Evolutionary conservation across 2,113 vertebrate genomes (phyloP).

Genomic region (Pheucticus melanocephalus): DNA sequence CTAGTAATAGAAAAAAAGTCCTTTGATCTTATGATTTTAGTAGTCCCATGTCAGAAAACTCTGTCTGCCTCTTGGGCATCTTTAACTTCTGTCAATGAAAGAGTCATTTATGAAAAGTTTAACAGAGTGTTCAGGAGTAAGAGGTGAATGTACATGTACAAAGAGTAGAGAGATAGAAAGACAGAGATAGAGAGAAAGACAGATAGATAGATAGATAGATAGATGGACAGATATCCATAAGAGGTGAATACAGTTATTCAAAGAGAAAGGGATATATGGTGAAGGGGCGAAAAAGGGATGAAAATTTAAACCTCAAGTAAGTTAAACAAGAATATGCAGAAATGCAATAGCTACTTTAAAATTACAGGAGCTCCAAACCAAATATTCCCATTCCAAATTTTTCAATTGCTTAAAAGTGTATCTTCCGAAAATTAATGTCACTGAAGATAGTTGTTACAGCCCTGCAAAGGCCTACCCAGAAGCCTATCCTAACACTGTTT

Average conservation of each 20-base stretch:
- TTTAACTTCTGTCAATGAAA: not conserved
- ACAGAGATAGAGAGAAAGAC: not conserved
- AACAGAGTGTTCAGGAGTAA: not conserved
- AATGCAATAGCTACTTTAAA: not conserved
- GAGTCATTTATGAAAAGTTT: not conserved
- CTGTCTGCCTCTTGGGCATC: not conserved
- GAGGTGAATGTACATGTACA: not conserved
- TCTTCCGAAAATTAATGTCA: not conserved
- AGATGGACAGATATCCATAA: not conserved
- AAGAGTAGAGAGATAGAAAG: not conserved
- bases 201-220: fast-evolving
- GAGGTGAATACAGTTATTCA: not conserved
- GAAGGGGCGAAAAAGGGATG: fast-evolving
- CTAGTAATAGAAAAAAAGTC: not conserved
- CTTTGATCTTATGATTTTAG: not conserved
- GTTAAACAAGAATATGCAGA: not conserved
- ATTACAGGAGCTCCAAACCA: not conserved
- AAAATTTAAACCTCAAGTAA: not conserved
- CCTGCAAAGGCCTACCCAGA: not conserved
- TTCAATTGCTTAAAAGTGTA: not conserved
- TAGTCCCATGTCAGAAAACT: not conserved
- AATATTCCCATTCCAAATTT: not conserved
- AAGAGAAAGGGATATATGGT: not conserved
- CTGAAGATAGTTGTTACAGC: not conserved
- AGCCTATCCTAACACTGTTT: not conserved